phyloP scores from a whole-genome alignment of 53 echinoderm and acorn worm species.

The Mesocentrotus franciscanus region DNA sequence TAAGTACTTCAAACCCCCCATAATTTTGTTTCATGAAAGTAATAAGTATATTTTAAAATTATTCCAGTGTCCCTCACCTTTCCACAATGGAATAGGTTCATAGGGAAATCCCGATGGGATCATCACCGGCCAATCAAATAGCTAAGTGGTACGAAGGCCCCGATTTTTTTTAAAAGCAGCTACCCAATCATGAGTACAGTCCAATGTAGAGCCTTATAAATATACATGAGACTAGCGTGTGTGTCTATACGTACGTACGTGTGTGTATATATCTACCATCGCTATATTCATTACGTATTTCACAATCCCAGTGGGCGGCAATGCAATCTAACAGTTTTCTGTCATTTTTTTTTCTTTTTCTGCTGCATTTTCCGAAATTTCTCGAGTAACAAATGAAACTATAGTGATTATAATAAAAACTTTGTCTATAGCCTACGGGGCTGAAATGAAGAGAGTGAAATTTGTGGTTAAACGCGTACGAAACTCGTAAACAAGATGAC shows the following conservation, averaged over 20 bases:
- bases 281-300: too few species aligned
- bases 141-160: neutral
- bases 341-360: too few species aligned
- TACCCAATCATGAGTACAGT: neutral
- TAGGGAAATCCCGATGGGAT: slow-evolving; percentile 38
- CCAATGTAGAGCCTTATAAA: neutral
- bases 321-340: neutral
- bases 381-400: neutral
- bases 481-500: slow-evolving; percentile 50
- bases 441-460: neutral
- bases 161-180: neutral
- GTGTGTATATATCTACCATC: too few species aligned
- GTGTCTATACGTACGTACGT: neutral
- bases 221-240: neutral
- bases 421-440: neutral
- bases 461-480: neutral
- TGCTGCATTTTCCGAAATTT: neutral
- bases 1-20: neutral
- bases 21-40: neutral
- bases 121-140: slow-evolving; percentile 28
- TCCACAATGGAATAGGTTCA: slow-evolving; percentile 38
- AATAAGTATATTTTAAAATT: neutral
- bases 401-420: neutral
- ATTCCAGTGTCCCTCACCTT: neutral
- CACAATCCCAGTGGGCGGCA: neutral